Evolutionary conservation across 2,888 invertebrate genomes (phyloP).

Genomic region (Leuctra nigra): DNA sequence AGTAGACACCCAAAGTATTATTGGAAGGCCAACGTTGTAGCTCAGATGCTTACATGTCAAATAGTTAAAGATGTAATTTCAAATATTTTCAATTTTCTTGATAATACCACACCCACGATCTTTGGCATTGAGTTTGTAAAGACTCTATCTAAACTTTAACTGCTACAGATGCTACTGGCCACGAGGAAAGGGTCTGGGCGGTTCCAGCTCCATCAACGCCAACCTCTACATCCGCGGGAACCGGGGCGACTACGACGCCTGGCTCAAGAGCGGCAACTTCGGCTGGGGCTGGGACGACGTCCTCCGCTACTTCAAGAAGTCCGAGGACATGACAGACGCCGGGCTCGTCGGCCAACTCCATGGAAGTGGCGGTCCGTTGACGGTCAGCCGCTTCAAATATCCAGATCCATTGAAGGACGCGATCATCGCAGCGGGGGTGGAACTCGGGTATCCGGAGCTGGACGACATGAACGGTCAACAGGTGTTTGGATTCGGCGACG

Average conservation of each 20-base stretch:
- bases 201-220: slow-evolving; percentile 55
- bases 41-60: too few species aligned
- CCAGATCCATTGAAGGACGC: slow-evolving; percentile 38
- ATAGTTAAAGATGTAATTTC: too few species aligned
- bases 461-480: slow-evolving; percentile 40
- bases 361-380: slow-evolving; percentile 44
- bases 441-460: slow-evolving; percentile 42
- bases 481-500: slow-evolving; percentile 38
- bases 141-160: background rate
- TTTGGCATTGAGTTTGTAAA: too few species aligned
- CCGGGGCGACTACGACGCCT: slow-evolving; percentile 55
- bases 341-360: slow-evolving; percentile 33
- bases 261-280: slow-evolving; percentile 52
- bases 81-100: too few species aligned
- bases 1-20: too few species aligned
- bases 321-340: slow-evolving; percentile 35
- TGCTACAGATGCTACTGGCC: slow-evolving; percentile 42
- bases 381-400: slow-evolving; percentile 40
- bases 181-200: slow-evolving; percentile 57
- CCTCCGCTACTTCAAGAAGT: slow-evolving; percentile 41
- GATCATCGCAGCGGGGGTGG: slow-evolving; percentile 42
- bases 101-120: too few species aligned
- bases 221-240: slow-evolving; percentile 61
- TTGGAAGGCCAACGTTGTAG: too few species aligned
- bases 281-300: slow-evolving; percentile 53